phyloP scores from a whole-genome alignment of 1,140 invertebrate species.

The Eriosoma lanigerum region DNA sequence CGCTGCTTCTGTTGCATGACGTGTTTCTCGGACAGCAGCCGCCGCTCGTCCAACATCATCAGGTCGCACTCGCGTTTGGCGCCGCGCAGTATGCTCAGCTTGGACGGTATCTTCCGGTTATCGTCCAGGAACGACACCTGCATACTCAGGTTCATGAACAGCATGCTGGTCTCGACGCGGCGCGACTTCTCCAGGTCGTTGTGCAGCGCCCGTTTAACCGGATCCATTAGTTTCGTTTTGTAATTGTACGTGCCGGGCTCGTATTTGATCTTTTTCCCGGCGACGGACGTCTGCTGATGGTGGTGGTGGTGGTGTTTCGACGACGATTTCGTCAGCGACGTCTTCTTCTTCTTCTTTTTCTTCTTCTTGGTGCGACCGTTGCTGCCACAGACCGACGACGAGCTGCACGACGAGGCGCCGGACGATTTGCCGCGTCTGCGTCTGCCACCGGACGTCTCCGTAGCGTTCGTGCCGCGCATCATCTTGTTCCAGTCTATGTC shows the following conservation, averaged over 20 bases:
- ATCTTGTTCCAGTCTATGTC: constrained; percentile 45
- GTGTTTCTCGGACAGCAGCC: constrained; percentile 47
- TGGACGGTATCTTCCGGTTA: constrained; percentile 48
- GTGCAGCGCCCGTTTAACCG: constrained; percentile 43
- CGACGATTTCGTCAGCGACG: not conserved
- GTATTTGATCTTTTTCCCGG: constrained; percentile 28
- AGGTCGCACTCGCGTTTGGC: constrained; percentile 48
- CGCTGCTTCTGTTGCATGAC: constrained; percentile 42
- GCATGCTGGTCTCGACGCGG: constrained; percentile 44
- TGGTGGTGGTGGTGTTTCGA: not conserved
- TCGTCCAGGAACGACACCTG: constrained; percentile 48
- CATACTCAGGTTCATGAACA: constrained; percentile 49
- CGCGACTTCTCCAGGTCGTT: constrained; percentile 44
- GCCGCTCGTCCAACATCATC: constrained; percentile 35
- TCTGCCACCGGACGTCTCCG: not conserved
- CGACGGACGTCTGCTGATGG: not conserved
- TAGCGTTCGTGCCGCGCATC: not conserved
- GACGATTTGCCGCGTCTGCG: not conserved
- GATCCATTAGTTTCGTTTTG: constrained; percentile 49
- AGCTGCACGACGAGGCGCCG: constrained; percentile 11
- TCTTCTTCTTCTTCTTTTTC: constrained; percentile 17
- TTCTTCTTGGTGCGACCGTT: constrained; percentile 13
- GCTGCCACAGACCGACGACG: not conserved
- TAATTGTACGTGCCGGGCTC: constrained; percentile 26
- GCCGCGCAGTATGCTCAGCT: constrained; percentile 49